Conservation (phyloP, 1,140 invertebrate species). For the Fopius arisanus region DNA sequence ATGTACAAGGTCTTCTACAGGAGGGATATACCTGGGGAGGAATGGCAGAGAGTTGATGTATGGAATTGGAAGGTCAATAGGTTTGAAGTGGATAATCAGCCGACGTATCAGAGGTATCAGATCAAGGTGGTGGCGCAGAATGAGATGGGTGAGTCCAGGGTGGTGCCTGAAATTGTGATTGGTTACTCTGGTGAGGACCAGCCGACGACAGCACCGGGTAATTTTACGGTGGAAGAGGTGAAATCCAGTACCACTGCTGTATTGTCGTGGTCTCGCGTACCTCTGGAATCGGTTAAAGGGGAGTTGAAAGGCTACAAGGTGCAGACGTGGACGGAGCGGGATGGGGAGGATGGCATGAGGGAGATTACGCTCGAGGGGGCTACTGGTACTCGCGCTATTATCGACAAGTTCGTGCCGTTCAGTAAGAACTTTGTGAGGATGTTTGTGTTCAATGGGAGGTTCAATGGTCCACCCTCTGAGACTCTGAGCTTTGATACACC, state of each 20-base stretch:
- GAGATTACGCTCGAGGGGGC: constrained; percentile 82
- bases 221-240: constrained; percentile 82
- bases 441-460: constrained; percentile 87
- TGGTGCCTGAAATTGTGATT: constrained; percentile 79
- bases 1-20: constrained; percentile 90
- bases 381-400: constrained; percentile 75
- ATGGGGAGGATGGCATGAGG: constrained; percentile 75
- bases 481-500: constrained; percentile 85
- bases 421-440: constrained; percentile 90
- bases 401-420: constrained; percentile 88
- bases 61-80: constrained; percentile 77
- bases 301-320: constrained; percentile 96
- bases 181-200: constrained; percentile 96
- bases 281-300: constrained; percentile 80
- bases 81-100: constrained; percentile 79
- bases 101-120: constrained; percentile 89
- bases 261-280: constrained; percentile 85
- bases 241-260: constrained; percentile 78
- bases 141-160: constrained; percentile 85
- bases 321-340: constrained; percentile 90
- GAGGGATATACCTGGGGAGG: constrained; percentile 77
- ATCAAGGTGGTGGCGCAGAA: constrained; percentile 95
- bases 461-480: constrained; percentile 89
- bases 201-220: constrained; percentile 81
- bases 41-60: constrained; percentile 78